These are phyloP conservation scores for Agrotis exclamationis DNA, from an alignment of 2,888 invertebrate genomes.

Conservation along the genomic window DNA sequence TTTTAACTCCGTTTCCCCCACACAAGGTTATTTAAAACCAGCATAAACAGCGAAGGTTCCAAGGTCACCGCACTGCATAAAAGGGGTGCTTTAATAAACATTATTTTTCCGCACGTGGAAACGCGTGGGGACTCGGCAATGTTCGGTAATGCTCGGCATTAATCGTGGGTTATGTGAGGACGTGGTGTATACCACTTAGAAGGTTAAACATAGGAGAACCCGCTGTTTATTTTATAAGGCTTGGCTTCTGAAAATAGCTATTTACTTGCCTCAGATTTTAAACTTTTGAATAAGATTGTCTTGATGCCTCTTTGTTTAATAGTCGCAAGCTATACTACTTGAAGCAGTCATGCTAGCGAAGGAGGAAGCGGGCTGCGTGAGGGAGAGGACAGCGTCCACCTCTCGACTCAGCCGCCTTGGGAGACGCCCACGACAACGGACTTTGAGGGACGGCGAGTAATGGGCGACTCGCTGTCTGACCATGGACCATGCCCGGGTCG, in stretches of 20 bases:
- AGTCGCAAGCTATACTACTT: background rate
- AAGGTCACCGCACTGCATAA: conserved; percentile 36
- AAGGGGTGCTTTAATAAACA: conserved; percentile 43
- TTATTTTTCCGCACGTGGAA: conserved; percentile 52
- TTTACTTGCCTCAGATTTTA: conserved; percentile 19
- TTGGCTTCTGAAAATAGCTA: conserved; percentile 15
- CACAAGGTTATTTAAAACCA: conserved; percentile 4
- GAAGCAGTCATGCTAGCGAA: too few species aligned
- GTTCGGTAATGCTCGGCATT: conserved; percentile 50
- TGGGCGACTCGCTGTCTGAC: too few species aligned
- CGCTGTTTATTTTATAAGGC: conserved; percentile 45
- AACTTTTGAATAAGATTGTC: conserved; percentile 7
- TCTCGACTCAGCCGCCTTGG: too few species aligned
- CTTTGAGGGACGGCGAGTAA: too few species aligned
- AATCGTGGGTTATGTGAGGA: conserved; percentile 55
- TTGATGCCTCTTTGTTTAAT: background rate
- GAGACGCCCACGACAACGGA: too few species aligned
- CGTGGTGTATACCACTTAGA: conserved; percentile 54
- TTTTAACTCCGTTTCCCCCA: background rate
- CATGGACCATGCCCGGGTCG: too few species aligned
- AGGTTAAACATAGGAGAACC: conserved; percentile 58
- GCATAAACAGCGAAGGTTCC: conserved; percentile 6
- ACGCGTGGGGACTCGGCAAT: conserved; percentile 49
- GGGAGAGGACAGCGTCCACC: too few species aligned
- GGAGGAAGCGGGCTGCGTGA: too few species aligned